These are phyloP conservation scores for Timema cristinae DNA, from an alignment of 2,888 invertebrate species.

Conservation along the genomic window DNA sequence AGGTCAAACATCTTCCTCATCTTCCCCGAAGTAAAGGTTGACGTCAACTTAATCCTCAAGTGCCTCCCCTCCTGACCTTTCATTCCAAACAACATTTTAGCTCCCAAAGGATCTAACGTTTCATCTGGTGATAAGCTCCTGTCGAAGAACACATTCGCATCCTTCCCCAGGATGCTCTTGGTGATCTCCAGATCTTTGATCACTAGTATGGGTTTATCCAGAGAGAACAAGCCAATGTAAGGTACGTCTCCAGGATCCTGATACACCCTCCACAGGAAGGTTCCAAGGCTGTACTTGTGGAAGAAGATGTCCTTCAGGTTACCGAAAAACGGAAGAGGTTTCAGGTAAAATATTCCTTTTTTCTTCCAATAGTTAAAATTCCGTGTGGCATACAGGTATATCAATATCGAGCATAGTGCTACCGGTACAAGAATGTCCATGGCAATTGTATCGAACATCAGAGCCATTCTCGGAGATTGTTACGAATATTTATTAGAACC, in stretches of 20 bases:
- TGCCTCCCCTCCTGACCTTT: slow-evolving; percentile 19
- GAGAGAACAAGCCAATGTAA: slow-evolving; percentile 18
- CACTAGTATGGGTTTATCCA: slow-evolving; percentile 19
- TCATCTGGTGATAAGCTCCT: not conserved
- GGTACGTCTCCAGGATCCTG: slow-evolving; percentile 1
- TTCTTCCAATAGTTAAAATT: slow-evolving; percentile 25
- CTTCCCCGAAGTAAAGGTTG: slow-evolving; percentile 22
- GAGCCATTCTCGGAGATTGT: too few species aligned
- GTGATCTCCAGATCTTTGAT: slow-evolving; percentile 15
- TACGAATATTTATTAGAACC: too few species aligned
- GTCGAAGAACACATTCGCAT: slow-evolving; percentile 17
- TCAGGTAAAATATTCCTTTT: slow-evolving; percentile 14
- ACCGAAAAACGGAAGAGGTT: slow-evolving; percentile 24
- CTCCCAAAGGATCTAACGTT: slow-evolving; percentile 15
- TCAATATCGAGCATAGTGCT: not conserved
- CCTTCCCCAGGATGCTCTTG: slow-evolving; percentile 21
- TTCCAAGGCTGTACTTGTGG: slow-evolving; percentile 9
- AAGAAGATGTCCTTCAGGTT: slow-evolving; percentile 22
- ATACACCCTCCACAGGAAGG: slow-evolving; percentile 13
- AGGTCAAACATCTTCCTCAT: slow-evolving; percentile 24
- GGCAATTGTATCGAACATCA: not conserved
- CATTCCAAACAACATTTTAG: slow-evolving; percentile 12
- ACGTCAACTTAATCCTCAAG: slow-evolving; percentile 15
- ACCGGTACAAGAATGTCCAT: not conserved
- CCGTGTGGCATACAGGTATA: slow-evolving; percentile 22